A percentile compares a stretch with the other conserved stretches of the same genome.
phyloP scores from a whole-genome alignment of 2,113 vertebrate species.

The Brachionichthys hirsutus region DNA sequence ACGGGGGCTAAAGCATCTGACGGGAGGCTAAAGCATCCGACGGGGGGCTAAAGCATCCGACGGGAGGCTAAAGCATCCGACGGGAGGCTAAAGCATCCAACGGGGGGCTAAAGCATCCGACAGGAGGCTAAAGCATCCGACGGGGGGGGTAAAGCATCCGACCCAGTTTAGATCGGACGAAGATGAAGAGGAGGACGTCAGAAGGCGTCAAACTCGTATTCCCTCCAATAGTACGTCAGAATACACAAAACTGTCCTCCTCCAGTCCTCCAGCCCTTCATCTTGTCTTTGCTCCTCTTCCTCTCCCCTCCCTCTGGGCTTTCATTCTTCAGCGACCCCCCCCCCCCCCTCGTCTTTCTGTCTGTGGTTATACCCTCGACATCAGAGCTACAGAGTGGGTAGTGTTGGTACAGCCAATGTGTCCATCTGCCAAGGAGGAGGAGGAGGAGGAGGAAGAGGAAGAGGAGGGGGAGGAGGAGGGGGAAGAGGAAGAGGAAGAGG shows the following conservation, averaged over 20 bases:
- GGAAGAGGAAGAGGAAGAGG: constrained; percentile 13
- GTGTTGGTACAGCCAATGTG: constrained; percentile 49
- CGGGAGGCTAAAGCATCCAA: too few relatives aligned
- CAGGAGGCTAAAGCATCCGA: too few relatives aligned
- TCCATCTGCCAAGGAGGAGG: constrained; percentile 53
- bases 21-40: too few relatives aligned
- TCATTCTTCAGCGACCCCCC: constrained; percentile 23
- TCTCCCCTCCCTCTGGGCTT: constrained; percentile 25
- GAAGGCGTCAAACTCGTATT: not conserved
- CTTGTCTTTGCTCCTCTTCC: constrained; percentile 34
- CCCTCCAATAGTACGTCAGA: constrained; percentile 10
- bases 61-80: too few relatives aligned
- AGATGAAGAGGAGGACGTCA: too few relatives aligned
- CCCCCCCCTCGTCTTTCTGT: constrained; percentile 23
- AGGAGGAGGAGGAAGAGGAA: constrained; percentile 21
- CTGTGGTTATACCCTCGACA: constrained; percentile 9
- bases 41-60: too few relatives aligned
- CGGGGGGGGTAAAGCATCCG: too few relatives aligned
- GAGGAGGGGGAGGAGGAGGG: constrained; percentile 19
- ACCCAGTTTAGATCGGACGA: not conserved
- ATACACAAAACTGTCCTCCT: constrained; percentile 52
- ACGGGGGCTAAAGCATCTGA: too few relatives aligned
- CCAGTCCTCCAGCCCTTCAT: constrained; percentile 26
- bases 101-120: too few relatives aligned
- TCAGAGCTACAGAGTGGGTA: constrained; percentile 43